Conservation (phyloP, 2,888 invertebrate genomes). For the Brachypalpus laphriformis region DNA sequence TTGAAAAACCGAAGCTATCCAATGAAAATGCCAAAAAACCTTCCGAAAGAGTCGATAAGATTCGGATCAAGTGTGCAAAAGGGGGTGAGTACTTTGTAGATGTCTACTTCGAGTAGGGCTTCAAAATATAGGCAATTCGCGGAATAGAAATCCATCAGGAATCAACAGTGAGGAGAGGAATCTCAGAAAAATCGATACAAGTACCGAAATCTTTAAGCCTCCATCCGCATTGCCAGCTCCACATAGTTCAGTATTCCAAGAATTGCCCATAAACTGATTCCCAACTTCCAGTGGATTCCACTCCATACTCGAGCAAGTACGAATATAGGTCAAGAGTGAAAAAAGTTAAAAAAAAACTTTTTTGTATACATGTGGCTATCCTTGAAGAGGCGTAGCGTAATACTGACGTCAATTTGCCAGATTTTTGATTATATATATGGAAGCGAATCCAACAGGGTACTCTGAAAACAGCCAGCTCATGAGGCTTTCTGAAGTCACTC, state of each 20-base stretch:
- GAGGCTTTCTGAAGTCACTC: not conserved
- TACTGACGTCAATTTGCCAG: constrained; percentile 56
- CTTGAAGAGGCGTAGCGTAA: constrained; percentile 46
- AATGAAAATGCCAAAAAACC: constrained; percentile 27
- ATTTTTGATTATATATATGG: constrained; percentile 2
- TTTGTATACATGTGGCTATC: constrained; percentile 4
- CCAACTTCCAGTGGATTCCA: constrained; percentile 34
- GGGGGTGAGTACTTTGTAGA: constrained; percentile 61
- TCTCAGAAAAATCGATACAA: constrained; percentile 24
- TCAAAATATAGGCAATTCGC: constrained; percentile 6
- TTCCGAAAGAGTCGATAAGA: constrained; percentile 1
- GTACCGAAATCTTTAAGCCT: constrained; percentile 7
- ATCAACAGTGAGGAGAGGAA: not conserved
- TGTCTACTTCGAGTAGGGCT: constrained; percentile 26
- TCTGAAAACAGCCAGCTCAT: not conserved
- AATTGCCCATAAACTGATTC: constrained; percentile 9
- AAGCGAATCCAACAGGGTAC: constrained; percentile 20
- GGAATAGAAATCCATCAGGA: constrained; percentile 17
- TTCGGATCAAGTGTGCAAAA: constrained; percentile 52
- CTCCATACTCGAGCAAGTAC: constrained; percentile 48
- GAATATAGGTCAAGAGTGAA: too few species aligned
- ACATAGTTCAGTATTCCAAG: not conserved
- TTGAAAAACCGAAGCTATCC: constrained; percentile 1
- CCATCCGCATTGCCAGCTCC: not conserved
- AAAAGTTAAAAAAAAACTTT: not conserved